phyloP scores from a whole-genome alignment of 2,888 invertebrate species.

The Arrhopalites spinosus region DNA sequence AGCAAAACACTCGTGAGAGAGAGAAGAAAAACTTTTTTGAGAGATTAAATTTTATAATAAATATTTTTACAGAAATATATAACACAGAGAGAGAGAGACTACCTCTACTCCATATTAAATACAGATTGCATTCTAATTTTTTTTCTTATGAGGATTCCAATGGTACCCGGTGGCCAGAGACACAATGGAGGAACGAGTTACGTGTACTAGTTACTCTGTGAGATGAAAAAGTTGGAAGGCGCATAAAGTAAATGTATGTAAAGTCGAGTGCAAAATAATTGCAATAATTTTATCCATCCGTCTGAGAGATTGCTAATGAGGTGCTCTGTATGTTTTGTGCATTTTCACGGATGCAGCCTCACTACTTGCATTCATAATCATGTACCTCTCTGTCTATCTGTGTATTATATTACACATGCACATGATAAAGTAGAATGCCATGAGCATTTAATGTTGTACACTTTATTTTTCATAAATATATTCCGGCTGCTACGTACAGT shows the following conservation, averaged over 20 bases:
- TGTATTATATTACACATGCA: background rate
- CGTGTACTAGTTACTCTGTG: too few relatives aligned
- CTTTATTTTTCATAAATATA: too few relatives aligned
- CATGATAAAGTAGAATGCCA: background rate
- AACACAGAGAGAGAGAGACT: too few relatives aligned
- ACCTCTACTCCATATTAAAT: constrained; percentile 11
- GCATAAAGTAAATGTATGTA: background rate
- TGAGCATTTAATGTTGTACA: background rate
- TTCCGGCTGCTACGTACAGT: too few relatives aligned
- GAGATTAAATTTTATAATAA: too few relatives aligned
- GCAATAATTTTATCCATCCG: constrained; percentile 15
- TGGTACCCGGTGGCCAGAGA: too few relatives aligned
- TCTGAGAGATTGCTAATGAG: constrained; percentile 9
- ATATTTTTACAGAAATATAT: too few relatives aligned
- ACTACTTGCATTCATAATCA: constrained; percentile 12
- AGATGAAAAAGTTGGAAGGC: too few relatives aligned
- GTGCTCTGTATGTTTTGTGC: constrained; percentile 25
- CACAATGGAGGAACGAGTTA: background rate
- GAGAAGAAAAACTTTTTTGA: too few relatives aligned
- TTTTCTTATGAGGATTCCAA: background rate
- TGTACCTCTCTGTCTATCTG: background rate
- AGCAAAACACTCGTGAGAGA: too few relatives aligned
- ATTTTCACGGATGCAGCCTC: constrained; percentile 14
- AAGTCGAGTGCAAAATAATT: constrained; percentile 15
- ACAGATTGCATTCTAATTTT: background rate